A percentile compares a stretch with the other conserved stretches of the same genome.
phyloP scores from a whole-genome alignment of 1,140 invertebrate species.

The Bombyx mori region ASM3026992v2 NC_085128.1:8624501-8625000 shows the following conservation, averaged over 20 bases:
- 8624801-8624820: too few species aligned
- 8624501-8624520: background rate
- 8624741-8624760: conserved; percentile 3
- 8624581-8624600: too few species aligned
- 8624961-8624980: conserved; percentile 62
- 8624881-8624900: conserved; percentile 70
- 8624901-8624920: conserved; percentile 68
- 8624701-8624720: background rate
- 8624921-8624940: conserved; percentile 64
- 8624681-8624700: conserved; percentile 10
- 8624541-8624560: too few species aligned
- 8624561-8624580: too few species aligned
- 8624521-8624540: background rate
- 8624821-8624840: too few species aligned
- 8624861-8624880: conserved; percentile 67
- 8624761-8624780: background rate
- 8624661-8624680: background rate
- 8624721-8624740: conserved; percentile 12
- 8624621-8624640: background rate
- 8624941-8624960: conserved; percentile 67
- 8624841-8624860: conserved; percentile 44
- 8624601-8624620: too few species aligned
- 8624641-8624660: background rate
- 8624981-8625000: conserved; percentile 63
- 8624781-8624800: background rate